Evolutionary conservation across 2,888 invertebrate genomes (phyloP).

Genomic region (Amblyjoppa proteus): DNA sequence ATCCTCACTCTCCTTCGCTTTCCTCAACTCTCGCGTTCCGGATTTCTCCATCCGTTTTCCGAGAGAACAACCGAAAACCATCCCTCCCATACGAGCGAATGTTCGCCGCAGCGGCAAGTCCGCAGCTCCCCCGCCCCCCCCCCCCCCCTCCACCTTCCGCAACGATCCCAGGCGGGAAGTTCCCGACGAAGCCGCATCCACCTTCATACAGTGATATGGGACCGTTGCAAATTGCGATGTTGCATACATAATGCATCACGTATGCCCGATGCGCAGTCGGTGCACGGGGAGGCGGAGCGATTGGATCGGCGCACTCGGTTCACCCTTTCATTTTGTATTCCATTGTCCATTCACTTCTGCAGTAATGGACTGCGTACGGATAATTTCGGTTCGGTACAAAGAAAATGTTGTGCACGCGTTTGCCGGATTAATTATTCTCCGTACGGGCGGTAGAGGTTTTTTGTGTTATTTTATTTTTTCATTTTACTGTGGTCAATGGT

Average conservation of each 20-base stretch:
- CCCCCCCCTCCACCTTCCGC: slow-evolving; percentile 11
- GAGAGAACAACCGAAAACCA: slow-evolving; percentile 56
- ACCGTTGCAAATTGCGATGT: slow-evolving; percentile 76
- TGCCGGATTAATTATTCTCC: too few species aligned
- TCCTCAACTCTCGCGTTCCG: slow-evolving; percentile 61
- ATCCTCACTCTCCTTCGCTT: slow-evolving; percentile 65
- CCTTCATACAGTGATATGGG: slow-evolving; percentile 60
- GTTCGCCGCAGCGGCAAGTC: slow-evolving; percentile 45
- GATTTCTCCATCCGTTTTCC: slow-evolving; percentile 59
- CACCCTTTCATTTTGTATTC: not conserved
- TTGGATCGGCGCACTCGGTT: slow-evolving; percentile 16
- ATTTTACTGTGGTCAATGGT: too few species aligned
- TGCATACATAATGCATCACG: slow-evolving; percentile 76
- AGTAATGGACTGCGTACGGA: not conserved
- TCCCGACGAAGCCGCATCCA: slow-evolving; percentile 41
- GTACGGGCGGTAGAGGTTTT: too few species aligned
- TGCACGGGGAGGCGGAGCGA: slow-evolving; percentile 17
- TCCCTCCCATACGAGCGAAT: slow-evolving; percentile 45
- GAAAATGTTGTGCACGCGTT: too few species aligned
- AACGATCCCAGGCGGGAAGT: slow-evolving; percentile 43
- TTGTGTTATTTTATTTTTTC: too few species aligned
- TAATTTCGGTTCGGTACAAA: not conserved
- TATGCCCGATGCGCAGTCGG: slow-evolving; percentile 38
- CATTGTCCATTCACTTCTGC: slow-evolving; percentile 4
- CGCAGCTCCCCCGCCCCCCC: not conserved